A percentile compares a stretch with the other conserved stretches of the same genome.
These are phyloP conservation scores for Felis catus DNA, from an alignment of 2,113 vertebrate species.

Conservation along the genomic window DNA sequence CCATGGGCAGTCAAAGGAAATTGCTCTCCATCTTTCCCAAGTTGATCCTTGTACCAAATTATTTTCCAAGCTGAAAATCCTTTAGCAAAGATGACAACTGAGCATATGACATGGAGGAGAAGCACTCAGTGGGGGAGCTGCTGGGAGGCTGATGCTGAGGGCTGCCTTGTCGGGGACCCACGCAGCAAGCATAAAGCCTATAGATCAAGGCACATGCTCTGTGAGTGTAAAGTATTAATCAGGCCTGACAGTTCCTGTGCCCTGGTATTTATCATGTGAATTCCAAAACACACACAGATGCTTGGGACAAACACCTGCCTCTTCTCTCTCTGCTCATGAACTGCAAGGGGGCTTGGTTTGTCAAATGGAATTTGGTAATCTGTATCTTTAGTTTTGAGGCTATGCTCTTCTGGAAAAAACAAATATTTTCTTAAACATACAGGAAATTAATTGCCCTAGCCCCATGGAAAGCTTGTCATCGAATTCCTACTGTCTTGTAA, in stretches of 20 bases:
- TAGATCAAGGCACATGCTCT: slow-evolving; percentile 79
- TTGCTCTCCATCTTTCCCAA: not conserved
- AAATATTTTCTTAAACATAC: not conserved
- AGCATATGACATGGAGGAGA: not conserved
- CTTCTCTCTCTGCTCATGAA: not conserved
- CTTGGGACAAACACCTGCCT: slow-evolving; percentile 42
- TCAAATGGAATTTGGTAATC: not conserved
- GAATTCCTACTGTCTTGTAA: not conserved
- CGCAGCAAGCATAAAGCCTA: slow-evolving; percentile 56
- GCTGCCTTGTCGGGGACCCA: slow-evolving; percentile 76
- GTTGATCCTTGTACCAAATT: not conserved
- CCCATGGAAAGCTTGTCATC: not conserved
- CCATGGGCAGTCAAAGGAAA: not conserved
- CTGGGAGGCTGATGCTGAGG: slow-evolving; percentile 57
- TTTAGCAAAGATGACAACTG: slow-evolving; percentile 60
- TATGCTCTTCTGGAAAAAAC: not conserved
- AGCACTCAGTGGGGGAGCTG: slow-evolving; percentile 48
- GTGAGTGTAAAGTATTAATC: slow-evolving; percentile 74
- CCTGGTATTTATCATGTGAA: slow-evolving; percentile 78
- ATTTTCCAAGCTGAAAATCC: slow-evolving; percentile 36
- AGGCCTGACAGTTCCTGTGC: slow-evolving; percentile 78
- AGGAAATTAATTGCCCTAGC: not conserved
- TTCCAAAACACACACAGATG: slow-evolving; percentile 68
- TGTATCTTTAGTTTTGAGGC: not conserved
- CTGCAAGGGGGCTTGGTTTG: not conserved